Evolutionary conservation across 2,888 invertebrate genomes (phyloP), one percentile per base, ranked within the genome.

Genomic region (Sminthurinus aureus): DNA sequence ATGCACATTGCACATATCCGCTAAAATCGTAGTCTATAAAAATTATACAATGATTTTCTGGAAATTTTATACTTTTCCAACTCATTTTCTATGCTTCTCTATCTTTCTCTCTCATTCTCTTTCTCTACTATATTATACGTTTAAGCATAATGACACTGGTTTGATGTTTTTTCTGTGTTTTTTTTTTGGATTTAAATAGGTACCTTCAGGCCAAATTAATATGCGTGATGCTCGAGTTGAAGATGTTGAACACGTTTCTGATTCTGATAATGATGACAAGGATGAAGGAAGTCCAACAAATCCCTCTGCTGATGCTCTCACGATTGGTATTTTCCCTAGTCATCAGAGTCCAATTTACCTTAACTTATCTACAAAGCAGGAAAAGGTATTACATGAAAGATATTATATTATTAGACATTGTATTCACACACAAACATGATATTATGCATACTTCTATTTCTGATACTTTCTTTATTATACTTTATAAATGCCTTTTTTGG

Each of bases 221-320:
- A 96, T 98, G 95, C 93, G 97, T 77, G 98, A 98, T 91, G 96
- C 98, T 0, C 93, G 97, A 76, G 97, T 98, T 0, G 98, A 98
- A 90, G 98, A 98, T 90, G 97, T 98, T 0, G 97, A 97, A 87
- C 95, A 97, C 90, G 95, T 97, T 9, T 96, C 96, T 0, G 97
- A 97, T 89, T 96, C 96, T 0, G 96, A 97, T 90, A 96, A 95
- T 0, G 97, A 97, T 89, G 96, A 96, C 90, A 93, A 95, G 89
- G 95, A 94, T 88, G 96, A 95, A 87, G 91, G 93, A 0, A 92
- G 94, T 86, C 92, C 93, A 89, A 93, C 93, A 50, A 85, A 85
- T 84, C 89, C 85, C 69, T 87, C 89, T 79, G 89, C 89, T 18
- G 90, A 90, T 79, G 94, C 94, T 87, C 93, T 96, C 87, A 98